Conservation (phyloP, 2,797 vertebrate species). For the Girardinus metallicus region DNA sequence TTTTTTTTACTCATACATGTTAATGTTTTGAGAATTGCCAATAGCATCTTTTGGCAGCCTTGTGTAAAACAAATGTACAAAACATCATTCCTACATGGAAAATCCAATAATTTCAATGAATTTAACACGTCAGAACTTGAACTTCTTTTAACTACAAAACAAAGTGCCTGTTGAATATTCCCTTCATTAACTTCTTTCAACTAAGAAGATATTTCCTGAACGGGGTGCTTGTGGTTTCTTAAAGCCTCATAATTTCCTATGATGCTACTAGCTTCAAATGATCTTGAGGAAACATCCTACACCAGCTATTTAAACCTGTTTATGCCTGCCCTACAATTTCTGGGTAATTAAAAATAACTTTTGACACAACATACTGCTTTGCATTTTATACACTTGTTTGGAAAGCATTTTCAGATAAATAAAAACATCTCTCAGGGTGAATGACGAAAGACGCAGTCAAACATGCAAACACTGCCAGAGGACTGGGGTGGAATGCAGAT, state of each 20-base stretch:
- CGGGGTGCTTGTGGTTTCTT: slow-evolving; percentile 26
- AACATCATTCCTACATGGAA: slow-evolving; percentile 10
- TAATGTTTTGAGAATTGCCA: slow-evolving; percentile 20
- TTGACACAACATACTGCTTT: not conserved
- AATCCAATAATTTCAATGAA: slow-evolving; percentile 26
- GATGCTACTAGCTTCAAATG: slow-evolving; percentile 5
- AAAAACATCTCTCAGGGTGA: slow-evolving; percentile 32
- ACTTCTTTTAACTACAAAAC: slow-evolving; percentile 18
- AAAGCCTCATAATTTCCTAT: slow-evolving; percentile 35
- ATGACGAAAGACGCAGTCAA: slow-evolving; percentile 26
- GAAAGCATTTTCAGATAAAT: slow-evolving; percentile 23
- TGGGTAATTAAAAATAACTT: slow-evolving; percentile 14
- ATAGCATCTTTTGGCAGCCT: not conserved
- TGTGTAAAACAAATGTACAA: slow-evolving; percentile 1
- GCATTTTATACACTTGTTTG: slow-evolving; percentile 2
- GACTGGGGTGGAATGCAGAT: slow-evolving; percentile 73
- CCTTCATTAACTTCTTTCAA: slow-evolving; percentile 9
- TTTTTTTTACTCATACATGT: slow-evolving; percentile 12
- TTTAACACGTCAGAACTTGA: slow-evolving; percentile 36
- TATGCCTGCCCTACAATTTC: not conserved
- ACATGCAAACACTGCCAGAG: slow-evolving; percentile 52
- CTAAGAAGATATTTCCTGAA: slow-evolving; percentile 24
- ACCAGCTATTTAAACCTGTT: slow-evolving; percentile 10
- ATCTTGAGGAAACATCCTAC: slow-evolving; percentile 11
- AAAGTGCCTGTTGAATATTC: slow-evolving; percentile 17